phyloP scores from a whole-genome alignment of 2,113 vertebrate species.

The Sinocyclocheilus grahami region DNA sequence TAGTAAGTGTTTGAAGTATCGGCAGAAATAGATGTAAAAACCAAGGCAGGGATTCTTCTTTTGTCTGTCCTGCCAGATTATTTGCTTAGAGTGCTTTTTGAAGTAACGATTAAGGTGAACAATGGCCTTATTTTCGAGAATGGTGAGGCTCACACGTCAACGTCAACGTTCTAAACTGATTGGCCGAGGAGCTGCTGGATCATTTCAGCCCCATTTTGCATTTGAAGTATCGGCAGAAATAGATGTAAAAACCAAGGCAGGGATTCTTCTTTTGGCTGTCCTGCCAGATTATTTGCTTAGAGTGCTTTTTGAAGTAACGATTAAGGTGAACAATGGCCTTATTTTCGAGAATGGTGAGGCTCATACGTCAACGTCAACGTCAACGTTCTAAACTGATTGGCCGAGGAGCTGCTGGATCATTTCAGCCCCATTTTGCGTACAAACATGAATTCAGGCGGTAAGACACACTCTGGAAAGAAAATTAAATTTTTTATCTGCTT shows the following conservation, averaged over 20 bases:
- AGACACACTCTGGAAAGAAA: constrained; percentile 28
- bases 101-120: constrained; percentile 48
- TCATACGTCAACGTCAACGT: constrained; percentile 58
- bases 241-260: constrained; percentile 37
- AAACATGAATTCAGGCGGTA: constrained; percentile 46
- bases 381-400: constrained; percentile 55
- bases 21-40: constrained; percentile 11
- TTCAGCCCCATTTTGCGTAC: constrained; percentile 55
- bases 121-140: constrained; percentile 59
- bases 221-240: constrained; percentile 35
- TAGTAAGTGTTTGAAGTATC: constrained; percentile 35
- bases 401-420: constrained; percentile 57
- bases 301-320: constrained; percentile 13
- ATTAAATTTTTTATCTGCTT: constrained; percentile 33
- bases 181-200: too few species aligned
- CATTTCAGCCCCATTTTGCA: too few species aligned
- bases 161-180: too few species aligned
- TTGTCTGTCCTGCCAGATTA: constrained; percentile 45
- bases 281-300: constrained; percentile 24
- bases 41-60: constrained; percentile 53
- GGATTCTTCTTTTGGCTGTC: constrained; percentile 54
- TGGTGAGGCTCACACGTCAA: constrained; percentile 60
- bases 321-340: constrained; percentile 58
- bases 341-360: constrained; percentile 58
- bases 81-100: constrained; percentile 26